phyloP scores from a whole-genome alignment of 2,113 vertebrate species.

The Ciconia stormi region DNA sequence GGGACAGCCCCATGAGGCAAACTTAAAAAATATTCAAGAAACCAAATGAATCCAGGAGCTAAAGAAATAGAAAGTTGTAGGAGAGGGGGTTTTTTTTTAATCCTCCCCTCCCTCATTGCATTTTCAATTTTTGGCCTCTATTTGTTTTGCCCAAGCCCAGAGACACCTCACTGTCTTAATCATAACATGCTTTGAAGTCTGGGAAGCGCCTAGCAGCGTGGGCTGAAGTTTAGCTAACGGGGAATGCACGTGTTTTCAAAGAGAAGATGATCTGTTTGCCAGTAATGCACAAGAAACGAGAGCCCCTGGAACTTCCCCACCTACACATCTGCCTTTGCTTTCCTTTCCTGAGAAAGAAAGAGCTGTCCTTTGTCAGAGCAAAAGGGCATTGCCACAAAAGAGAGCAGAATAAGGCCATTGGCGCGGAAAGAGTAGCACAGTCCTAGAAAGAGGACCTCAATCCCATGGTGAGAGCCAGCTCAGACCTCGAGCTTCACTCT shows the following conservation, averaged over 20 bases:
- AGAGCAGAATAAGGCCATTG: not conserved
- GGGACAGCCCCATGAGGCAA: not conserved
- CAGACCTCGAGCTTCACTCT: not conserved
- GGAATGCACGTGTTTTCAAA: not conserved
- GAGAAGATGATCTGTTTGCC: not conserved
- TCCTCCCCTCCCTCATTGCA: not conserved
- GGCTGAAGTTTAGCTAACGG: not conserved
- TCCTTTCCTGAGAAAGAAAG: not conserved
- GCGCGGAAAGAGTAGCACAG: not conserved
- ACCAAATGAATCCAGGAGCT: not conserved
- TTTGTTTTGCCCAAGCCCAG: not conserved
- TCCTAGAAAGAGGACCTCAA: not conserved
- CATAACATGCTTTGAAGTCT: not conserved
- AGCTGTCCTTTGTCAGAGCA: not conserved
- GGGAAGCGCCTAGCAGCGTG: not conserved
- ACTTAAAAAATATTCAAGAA: not conserved
- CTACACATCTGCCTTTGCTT: conserved; percentile 7
- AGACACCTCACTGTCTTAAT: conserved; percentile 3
- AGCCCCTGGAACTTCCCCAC: conserved; percentile 56
- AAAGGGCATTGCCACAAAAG: not conserved
- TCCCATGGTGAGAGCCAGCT: not conserved
- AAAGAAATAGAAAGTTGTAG: not conserved
- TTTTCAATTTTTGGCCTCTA: not conserved
- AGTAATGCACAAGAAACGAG: not conserved
- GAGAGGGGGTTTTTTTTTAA: not conserved